Conservation (phyloP, 92 coral and sea anemone genomes). For the Pocillopora grandis region DNA sequence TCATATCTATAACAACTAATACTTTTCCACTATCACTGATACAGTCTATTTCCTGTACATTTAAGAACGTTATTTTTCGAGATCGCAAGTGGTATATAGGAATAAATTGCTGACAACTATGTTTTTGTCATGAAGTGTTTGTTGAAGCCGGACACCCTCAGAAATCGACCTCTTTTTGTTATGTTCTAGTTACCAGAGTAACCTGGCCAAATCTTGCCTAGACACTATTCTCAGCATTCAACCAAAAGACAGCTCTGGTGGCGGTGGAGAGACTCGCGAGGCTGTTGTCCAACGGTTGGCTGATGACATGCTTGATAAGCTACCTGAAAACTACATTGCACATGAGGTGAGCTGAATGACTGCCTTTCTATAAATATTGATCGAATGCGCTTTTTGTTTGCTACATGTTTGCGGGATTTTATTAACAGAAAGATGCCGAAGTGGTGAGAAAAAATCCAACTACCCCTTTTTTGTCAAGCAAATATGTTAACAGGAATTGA, state of each 20-base stretch:
- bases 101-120: too few relatives aligned
- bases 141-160: neutral
- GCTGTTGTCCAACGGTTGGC: conserved; percentile 97
- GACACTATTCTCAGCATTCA: conserved; percentile 96
- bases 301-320: conserved; percentile 96
- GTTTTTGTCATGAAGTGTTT: neutral
- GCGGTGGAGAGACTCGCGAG: conserved; percentile 99
- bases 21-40: neutral
- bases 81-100: too few relatives aligned
- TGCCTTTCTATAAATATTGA: neutral
- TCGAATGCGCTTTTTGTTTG: neutral
- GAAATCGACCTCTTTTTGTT: neutral
- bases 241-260: conserved; percentile 98
- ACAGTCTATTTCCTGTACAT: too few relatives aligned
- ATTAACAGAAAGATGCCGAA: too few relatives aligned
- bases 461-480: too few relatives aligned
- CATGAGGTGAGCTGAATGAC: conserved; percentile 75
- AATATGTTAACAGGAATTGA: too few relatives aligned
- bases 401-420: too few relatives aligned
- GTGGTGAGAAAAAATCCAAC: too few relatives aligned
- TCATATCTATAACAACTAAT: neutral
- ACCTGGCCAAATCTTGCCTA: conserved; percentile 90
- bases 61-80: too few relatives aligned
- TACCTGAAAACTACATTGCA: conserved; percentile 93
- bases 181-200: conserved; percentile 88